phyloP scores from a whole-genome alignment of 2,797 vertebrate genomes.

The Enteromius anoplus region DNA sequence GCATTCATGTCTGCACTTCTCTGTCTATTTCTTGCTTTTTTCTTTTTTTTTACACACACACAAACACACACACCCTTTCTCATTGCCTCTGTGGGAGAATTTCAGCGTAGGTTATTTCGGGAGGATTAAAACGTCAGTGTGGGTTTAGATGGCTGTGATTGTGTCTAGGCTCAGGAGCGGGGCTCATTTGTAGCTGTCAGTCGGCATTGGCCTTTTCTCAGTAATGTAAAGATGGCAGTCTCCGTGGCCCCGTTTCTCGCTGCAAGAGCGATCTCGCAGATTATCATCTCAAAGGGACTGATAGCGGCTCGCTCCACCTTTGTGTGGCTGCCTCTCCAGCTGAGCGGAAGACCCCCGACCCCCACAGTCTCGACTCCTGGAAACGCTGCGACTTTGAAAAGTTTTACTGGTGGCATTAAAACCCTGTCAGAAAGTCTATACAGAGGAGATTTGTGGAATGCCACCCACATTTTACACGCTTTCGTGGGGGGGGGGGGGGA shows the following conservation, averaged over 20 bases:
- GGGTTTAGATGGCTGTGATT: slow-evolving; percentile 64
- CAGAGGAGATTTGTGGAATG: slow-evolving; percentile 32
- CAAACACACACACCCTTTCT: slow-evolving; percentile 41
- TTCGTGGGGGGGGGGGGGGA: slow-evolving; percentile 1
- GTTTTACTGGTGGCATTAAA: slow-evolving; percentile 59
- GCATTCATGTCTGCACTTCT: slow-evolving; percentile 4
- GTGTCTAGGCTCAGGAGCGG: slow-evolving; percentile 60
- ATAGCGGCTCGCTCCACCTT: slow-evolving; percentile 67
- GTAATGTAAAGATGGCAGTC: slow-evolving; percentile 56
- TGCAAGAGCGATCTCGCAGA: slow-evolving; percentile 56
- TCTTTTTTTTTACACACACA: not conserved
- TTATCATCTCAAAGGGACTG: slow-evolving; percentile 72
- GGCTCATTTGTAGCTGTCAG: slow-evolving; percentile 73
- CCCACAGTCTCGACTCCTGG: slow-evolving; percentile 43
- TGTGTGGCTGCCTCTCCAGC: slow-evolving; percentile 67
- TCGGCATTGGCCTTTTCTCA: slow-evolving; percentile 62
- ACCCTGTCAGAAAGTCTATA: slow-evolving; percentile 46
- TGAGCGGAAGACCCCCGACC: slow-evolving; percentile 60
- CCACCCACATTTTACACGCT: slow-evolving; percentile 33
- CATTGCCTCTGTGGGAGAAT: slow-evolving; percentile 59
- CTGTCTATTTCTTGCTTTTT: slow-evolving; percentile 26
- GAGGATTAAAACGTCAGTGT: slow-evolving; percentile 65
- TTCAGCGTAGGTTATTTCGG: slow-evolving; percentile 66
- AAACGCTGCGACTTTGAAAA: slow-evolving; percentile 55
- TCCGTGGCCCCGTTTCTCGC: slow-evolving; percentile 50